Conservation (phyloP, 2,797 vertebrate genomes). For the Anableps anableps region DNA sequence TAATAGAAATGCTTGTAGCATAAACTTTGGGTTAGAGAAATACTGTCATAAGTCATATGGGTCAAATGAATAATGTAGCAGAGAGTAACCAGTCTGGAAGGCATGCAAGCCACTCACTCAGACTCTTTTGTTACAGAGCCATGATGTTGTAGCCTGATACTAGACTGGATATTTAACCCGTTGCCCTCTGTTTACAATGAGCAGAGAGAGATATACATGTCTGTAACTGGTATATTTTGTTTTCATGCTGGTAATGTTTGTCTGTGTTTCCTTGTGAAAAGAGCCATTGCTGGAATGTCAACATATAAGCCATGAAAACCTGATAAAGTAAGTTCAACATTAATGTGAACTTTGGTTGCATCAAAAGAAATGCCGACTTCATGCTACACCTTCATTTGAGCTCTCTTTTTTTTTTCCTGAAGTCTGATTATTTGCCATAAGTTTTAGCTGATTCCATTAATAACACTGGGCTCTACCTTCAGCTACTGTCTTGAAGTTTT, state of each 20-base stretch:
- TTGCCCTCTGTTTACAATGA: background rate
- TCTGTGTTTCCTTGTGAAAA: background rate
- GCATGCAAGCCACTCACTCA: background rate
- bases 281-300: background rate
- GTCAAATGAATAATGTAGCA: slow-evolving; percentile 1
- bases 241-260: background rate
- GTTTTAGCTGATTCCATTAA: background rate
- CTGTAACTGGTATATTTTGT: background rate
- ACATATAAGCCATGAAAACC: background rate
- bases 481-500: background rate
- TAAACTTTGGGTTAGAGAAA: background rate
- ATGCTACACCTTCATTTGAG: background rate
- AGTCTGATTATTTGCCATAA: background rate
- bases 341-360: background rate
- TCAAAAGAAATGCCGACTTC: background rate
- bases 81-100: background rate
- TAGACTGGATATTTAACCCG: background rate
- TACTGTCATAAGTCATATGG: background rate
- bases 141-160: background rate
- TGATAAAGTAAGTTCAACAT: no score
- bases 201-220: background rate
- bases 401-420: background rate
- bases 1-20: background rate
- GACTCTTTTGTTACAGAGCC: background rate
- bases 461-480: background rate